A percentile compares a stretch with the other conserved stretches of the same genome.
These are phyloP conservation scores for Euplexia lucipara DNA, from an alignment of 2,888 invertebrate species.

Conservation along the genomic window DNA sequence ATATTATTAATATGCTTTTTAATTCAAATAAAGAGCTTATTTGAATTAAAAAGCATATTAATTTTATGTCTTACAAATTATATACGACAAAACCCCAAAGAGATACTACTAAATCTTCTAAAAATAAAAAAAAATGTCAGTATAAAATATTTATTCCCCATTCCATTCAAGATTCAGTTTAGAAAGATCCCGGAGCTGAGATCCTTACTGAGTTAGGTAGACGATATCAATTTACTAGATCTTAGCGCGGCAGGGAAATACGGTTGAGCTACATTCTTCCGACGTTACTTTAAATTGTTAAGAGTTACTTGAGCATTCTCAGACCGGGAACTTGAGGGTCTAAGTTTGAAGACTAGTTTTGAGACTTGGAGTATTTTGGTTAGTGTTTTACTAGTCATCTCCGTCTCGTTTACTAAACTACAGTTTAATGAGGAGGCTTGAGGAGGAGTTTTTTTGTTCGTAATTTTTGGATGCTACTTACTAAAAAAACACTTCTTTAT, in stretches of 20 bases:
- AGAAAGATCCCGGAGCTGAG: background rate
- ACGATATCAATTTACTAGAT: slow-evolving; percentile 38
- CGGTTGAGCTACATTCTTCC: slow-evolving; percentile 11
- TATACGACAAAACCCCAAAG: background rate
- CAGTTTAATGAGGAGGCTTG: too few relatives aligned
- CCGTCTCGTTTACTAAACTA: background rate
- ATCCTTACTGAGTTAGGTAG: slow-evolving; percentile 36
- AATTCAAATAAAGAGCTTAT: too few relatives aligned
- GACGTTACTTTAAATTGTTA: slow-evolving; percentile 28
- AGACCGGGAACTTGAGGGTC: background rate
- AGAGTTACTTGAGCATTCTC: slow-evolving; percentile 10
- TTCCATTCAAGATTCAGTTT: slow-evolving; percentile 7
- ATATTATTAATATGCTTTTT: too few relatives aligned
- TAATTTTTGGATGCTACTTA: too few relatives aligned
- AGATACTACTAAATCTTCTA: background rate
- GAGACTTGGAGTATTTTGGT: slow-evolving; percentile 1
- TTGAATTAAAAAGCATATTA: too few relatives aligned
- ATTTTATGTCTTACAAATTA: background rate
- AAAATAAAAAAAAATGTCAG: background rate
- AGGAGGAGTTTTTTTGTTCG: too few relatives aligned
- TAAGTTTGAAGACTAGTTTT: slow-evolving; percentile 1
- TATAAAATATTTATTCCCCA: background rate
- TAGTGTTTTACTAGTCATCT: background rate
- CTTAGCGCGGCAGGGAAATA: slow-evolving; percentile 3
- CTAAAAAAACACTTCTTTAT: too few relatives aligned